A percentile compares a stretch with the other conserved stretches of the same genome.
These are phyloP conservation scores for Sinella curviseta DNA, from an alignment of 1,140 invertebrate genomes.

Conservation along the genomic window DNA sequence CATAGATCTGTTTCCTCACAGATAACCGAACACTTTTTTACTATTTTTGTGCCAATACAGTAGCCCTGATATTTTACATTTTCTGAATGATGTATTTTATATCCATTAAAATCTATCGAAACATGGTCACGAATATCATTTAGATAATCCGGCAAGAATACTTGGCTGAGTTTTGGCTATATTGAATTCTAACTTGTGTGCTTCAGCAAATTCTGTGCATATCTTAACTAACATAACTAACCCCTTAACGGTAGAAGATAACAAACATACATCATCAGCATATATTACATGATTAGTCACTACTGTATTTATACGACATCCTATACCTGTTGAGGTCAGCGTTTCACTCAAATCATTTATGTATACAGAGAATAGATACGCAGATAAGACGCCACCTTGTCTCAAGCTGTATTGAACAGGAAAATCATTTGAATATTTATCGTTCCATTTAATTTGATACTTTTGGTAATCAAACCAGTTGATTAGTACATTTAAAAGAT, in stretches of 20 bases:
- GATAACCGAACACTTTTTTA: background rate
- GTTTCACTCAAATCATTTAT: background rate
- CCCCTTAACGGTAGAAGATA: background rate
- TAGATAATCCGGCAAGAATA: background rate
- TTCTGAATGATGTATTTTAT: background rate
- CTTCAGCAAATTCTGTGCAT: background rate
- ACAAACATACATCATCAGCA: background rate
- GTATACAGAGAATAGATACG: conserved; percentile 3
- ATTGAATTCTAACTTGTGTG: background rate
- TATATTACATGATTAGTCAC: background rate
- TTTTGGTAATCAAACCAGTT: background rate
- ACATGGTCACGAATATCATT: background rate
- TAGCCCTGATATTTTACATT: background rate
- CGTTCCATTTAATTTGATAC: background rate
- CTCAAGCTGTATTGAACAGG: background rate
- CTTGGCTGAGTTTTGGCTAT: background rate
- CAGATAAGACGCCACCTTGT: background rate
- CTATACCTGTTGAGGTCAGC: background rate
- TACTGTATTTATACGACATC: background rate
- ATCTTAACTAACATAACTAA: background rate
- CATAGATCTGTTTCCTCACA: background rate
- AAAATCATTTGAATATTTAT: background rate
- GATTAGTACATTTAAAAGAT: background rate
- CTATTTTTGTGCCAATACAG: background rate
- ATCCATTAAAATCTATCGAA: background rate